Evolutionary conservation across 2,888 invertebrate genomes (phyloP).

Genomic region (Zootermopsis nevadensis): DNA sequence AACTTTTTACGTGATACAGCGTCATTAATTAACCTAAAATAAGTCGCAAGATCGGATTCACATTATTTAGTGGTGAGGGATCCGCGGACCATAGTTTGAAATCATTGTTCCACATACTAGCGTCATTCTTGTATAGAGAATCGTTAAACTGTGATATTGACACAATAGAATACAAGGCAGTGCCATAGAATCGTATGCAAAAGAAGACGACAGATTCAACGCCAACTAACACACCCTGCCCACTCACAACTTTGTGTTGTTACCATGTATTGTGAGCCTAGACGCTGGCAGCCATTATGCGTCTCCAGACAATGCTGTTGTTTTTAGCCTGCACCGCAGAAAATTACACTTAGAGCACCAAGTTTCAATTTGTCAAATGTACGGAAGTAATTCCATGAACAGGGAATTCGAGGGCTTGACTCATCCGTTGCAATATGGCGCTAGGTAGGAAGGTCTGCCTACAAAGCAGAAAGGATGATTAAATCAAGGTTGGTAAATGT

Average conservation of each 20-base stretch:
- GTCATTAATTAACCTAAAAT: too few species aligned
- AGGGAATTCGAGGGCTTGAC: not conserved
- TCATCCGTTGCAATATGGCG: not conserved
- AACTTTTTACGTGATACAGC: too few species aligned
- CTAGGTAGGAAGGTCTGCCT: too few species aligned
- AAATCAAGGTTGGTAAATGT: too few species aligned
- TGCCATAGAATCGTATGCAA: not conserved
- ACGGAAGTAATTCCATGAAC: not conserved
- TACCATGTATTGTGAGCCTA: not conserved
- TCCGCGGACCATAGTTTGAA: too few species aligned
- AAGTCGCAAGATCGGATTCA: too few species aligned
- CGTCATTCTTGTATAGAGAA: not conserved
- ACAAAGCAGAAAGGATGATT: not conserved
- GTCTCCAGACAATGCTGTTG: constrained; percentile 37
- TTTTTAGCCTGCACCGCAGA: constrained; percentile 42
- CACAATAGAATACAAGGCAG: not conserved
- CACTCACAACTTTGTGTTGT: too few species aligned
- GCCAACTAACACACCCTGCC: too few species aligned
- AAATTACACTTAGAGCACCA: constrained; percentile 40
- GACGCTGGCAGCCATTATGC: constrained; percentile 18
- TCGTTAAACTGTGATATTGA: not conserved
- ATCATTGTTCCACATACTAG: not conserved
- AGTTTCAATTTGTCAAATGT: constrained; percentile 47
- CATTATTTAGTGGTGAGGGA: too few species aligned
- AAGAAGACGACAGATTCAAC: not conserved